phyloP scores from a whole-genome alignment of 2,888 invertebrate genomes.

The Agrochola lota region DNA sequence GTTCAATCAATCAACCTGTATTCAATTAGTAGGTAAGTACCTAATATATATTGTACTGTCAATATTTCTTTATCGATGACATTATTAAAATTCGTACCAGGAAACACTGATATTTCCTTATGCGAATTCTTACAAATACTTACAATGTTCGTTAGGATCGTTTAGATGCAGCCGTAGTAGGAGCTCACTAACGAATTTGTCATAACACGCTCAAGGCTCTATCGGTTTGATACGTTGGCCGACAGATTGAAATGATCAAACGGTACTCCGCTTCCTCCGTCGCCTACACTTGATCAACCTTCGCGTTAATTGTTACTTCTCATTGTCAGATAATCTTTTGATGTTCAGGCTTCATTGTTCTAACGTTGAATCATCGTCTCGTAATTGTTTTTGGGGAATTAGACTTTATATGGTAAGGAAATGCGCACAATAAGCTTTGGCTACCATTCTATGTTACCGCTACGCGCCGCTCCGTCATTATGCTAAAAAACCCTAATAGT shows the following conservation, averaged over 20 bases:
- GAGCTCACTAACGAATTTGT: slow-evolving; percentile 53
- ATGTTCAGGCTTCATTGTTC: slow-evolving; percentile 71
- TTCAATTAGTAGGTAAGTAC: slow-evolving; percentile 9
- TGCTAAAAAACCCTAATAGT: slow-evolving; percentile 70
- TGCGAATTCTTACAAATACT: slow-evolving; percentile 32
- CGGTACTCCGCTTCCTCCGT: slow-evolving; percentile 68
- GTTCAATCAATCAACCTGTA: not conserved
- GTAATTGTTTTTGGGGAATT: slow-evolving; percentile 62
- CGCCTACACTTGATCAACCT: slow-evolving; percentile 73
- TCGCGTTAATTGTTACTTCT: slow-evolving; percentile 72
- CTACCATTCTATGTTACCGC: slow-evolving; percentile 71
- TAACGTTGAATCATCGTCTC: slow-evolving; percentile 63
- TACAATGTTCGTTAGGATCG: slow-evolving; percentile 25
- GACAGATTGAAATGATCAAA: slow-evolving; percentile 63
- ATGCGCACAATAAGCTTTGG: slow-evolving; percentile 66
- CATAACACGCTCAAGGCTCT: slow-evolving; percentile 58
- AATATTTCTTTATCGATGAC: not conserved
- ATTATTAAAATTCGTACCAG: slow-evolving; percentile 25
- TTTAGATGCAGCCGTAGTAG: slow-evolving; percentile 50
- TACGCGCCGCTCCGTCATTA: slow-evolving; percentile 71
- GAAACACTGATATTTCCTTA: slow-evolving; percentile 49
- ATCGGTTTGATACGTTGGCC: slow-evolving; percentile 54
- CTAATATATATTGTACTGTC: not conserved
- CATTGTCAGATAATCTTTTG: slow-evolving; percentile 73
- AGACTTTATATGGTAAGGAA: slow-evolving; percentile 67